phyloP scores from a whole-genome alignment of 2,113 vertebrate genomes.

The Salvelinus fontinalis region DNA sequence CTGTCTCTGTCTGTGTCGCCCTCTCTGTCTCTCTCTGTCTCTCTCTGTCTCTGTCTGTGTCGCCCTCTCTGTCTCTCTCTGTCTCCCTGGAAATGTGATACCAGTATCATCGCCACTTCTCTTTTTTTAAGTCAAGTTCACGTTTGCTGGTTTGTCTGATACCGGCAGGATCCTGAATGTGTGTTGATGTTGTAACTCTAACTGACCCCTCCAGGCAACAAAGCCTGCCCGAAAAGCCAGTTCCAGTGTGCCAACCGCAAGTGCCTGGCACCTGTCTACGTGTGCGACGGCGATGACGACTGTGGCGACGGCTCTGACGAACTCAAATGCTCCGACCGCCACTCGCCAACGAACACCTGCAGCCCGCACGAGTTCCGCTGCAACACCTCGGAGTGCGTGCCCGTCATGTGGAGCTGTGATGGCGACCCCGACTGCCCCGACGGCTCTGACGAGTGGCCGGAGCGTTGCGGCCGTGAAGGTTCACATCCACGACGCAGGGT shows the following conservation, averaged over 20 bases:
- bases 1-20: too few relatives aligned
- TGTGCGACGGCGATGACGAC: conserved; percentile 89
- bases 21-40: too few relatives aligned
- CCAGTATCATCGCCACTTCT: too few relatives aligned
- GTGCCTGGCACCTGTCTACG: conserved; percentile 85
- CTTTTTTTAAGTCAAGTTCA: too few relatives aligned
- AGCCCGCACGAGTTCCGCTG: conserved; percentile 90
- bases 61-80: too few relatives aligned
- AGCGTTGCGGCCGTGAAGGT: conserved; percentile 78
- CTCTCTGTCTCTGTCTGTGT: too few relatives aligned
- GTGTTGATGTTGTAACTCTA: neutral
- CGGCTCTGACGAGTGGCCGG: conserved; percentile 82
- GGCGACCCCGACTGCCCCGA: conserved; percentile 91
- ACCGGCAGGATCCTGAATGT: too few relatives aligned
- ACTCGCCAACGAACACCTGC: conserved; percentile 80
- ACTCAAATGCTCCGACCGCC: conserved; percentile 75
- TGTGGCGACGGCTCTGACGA: conserved; percentile 92
- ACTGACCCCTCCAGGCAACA: conserved; percentile 59
- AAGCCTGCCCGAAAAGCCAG: conserved; percentile 83
- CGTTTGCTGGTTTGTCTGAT: too few relatives aligned
- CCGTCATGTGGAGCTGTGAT: conserved; percentile 92
- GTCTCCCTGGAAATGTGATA: too few relatives aligned
- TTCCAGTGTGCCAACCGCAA: conserved; percentile 92
- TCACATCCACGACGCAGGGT: conserved; percentile 53
- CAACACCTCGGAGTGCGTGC: conserved; percentile 87